Conservation (phyloP, 1,140 invertebrate species). For the Charaxes varanes region DNA sequence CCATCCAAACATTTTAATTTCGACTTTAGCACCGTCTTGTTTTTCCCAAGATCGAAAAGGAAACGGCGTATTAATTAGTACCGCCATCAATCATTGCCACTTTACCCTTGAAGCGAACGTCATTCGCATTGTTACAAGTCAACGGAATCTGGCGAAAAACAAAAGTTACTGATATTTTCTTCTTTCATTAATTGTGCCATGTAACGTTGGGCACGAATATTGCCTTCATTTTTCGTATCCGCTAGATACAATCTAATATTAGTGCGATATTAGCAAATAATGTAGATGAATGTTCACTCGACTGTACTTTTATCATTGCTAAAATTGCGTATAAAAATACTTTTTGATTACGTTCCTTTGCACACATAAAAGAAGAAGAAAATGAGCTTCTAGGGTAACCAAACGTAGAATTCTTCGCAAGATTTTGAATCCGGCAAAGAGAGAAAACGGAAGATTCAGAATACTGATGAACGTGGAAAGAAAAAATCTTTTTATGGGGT, state of each 20-base stretch:
- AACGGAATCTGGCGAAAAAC: slow-evolving; percentile 41
- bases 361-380: no score
- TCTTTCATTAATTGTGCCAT: slow-evolving; percentile 8
- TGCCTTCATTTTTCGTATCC: neutral
- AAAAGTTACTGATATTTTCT: slow-evolving; percentile 32
- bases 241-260: neutral
- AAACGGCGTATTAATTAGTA: slow-evolving; percentile 67
- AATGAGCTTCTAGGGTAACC: no score
- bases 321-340: neutral
- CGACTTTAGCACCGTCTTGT: slow-evolving; percentile 25
- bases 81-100: slow-evolving; percentile 63
- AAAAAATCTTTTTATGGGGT: no score
- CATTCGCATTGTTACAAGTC: slow-evolving; percentile 60
- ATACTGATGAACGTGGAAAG: no score
- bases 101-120: slow-evolving; percentile 43
- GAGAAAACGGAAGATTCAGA: no score
- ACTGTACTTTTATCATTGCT: neutral
- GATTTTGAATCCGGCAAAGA: no score
- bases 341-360: neutral
- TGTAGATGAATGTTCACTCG: neutral
- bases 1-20: slow-evolving; percentile 12
- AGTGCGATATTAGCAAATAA: neutral
- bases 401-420: no score
- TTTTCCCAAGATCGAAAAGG: slow-evolving; percentile 41
- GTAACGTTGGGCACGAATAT: neutral